phyloP scores from a whole-genome alignment of 2,113 vertebrate species.

The Calyptomena viridis region DNA sequence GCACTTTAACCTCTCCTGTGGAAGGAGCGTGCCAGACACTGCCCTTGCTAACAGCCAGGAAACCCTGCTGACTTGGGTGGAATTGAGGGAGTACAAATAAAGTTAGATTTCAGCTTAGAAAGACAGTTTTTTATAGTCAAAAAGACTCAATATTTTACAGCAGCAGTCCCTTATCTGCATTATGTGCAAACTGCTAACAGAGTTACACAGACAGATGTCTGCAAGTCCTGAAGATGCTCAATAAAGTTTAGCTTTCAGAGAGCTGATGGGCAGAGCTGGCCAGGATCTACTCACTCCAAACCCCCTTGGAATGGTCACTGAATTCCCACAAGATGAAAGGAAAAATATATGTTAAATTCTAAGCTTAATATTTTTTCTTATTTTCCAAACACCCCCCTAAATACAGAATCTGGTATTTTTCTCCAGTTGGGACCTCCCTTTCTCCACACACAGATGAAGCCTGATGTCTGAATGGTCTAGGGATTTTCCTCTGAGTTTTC shows the following conservation, averaged over 20 bases:
- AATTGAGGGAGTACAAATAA: conserved; percentile 25
- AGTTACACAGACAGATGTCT: background rate
- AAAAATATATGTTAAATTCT: background rate
- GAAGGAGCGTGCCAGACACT: background rate
- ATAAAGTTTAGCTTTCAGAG: background rate
- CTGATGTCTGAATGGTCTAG: background rate
- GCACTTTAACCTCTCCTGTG: conserved; percentile 42
- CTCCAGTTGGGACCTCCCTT: background rate
- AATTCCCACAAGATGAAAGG: background rate
- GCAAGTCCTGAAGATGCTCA: background rate
- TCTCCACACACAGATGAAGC: background rate
- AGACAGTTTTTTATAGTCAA: conserved; percentile 29
- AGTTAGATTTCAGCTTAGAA: conserved; percentile 53
- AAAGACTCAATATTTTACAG: conserved; percentile 32
- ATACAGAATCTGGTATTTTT: background rate
- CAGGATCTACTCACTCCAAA: background rate
- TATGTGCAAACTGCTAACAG: background rate
- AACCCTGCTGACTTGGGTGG: conserved; percentile 49
- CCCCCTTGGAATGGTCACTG: background rate
- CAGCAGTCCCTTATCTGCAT: background rate
- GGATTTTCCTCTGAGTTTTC: conserved; percentile 15
- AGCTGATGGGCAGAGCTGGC: background rate
- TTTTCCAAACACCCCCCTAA: background rate
- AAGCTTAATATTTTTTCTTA: background rate
- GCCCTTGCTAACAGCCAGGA: conserved; percentile 47